phyloP scores from a whole-genome alignment of 2,888 invertebrate species.

The Tiliacea citrago region DNA sequence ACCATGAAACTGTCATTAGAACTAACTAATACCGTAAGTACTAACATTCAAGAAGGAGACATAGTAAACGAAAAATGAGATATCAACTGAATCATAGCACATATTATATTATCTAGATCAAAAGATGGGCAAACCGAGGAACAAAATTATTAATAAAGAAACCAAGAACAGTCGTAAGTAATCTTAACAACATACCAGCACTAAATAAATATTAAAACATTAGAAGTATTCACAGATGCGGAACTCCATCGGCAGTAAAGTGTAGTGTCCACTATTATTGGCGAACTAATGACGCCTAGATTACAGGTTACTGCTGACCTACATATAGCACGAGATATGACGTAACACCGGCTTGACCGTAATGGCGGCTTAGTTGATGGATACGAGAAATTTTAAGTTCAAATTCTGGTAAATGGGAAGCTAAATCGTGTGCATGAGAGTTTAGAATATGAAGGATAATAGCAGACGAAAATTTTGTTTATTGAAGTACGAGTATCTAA shows the following conservation, averaged over 20 bases:
- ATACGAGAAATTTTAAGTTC: conserved; percentile 25
- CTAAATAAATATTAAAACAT: background rate
- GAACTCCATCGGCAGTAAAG: conserved; percentile 55
- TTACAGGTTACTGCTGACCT: conserved; percentile 72
- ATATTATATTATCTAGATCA: background rate
- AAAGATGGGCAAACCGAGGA: background rate
- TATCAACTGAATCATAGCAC: no score
- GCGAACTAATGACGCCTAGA: conserved; percentile 70
- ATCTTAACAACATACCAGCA: background rate
- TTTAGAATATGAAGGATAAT: background rate
- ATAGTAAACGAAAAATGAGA: background rate
- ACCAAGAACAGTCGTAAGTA: background rate
- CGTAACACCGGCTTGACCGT: conserved; percentile 58
- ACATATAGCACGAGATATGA: conserved; percentile 66
- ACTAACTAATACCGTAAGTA: background rate
- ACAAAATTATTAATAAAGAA: background rate
- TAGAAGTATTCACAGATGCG: conserved; percentile 39
- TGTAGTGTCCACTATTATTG: conserved; percentile 66
- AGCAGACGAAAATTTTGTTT: background rate
- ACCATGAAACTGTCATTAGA: background rate
- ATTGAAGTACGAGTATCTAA: background rate
- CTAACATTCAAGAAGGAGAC: background rate
- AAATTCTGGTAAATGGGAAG: background rate
- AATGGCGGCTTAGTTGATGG: conserved; percentile 50
- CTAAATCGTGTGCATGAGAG: background rate